Percentiles rank a stretch among this genome's conserved stretches.
phyloP scores from a whole-genome alignment of 2,113 vertebrate species.

The Gobius niger region DNA sequence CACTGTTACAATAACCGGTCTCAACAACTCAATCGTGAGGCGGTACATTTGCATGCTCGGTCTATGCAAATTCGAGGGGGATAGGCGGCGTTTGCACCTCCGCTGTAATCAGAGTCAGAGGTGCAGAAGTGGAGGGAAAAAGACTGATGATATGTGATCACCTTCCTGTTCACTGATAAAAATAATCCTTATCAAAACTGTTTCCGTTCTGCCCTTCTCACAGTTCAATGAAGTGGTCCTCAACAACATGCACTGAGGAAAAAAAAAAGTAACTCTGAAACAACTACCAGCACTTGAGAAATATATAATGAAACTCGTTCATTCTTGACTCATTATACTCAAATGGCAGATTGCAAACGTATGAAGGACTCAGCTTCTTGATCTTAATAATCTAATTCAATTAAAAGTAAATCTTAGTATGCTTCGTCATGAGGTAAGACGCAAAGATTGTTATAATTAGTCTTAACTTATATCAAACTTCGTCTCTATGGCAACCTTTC shows the following conservation, averaged over 20 bases:
- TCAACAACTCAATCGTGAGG: conserved; percentile 51
- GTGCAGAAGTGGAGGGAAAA: conserved; percentile 31
- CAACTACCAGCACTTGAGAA: too few species aligned
- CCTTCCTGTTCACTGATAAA: conserved; percentile 29
- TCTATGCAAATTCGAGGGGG: conserved; percentile 69
- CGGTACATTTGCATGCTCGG: conserved; percentile 69
- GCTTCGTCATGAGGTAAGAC: too few species aligned
- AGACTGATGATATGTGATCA: conserved; percentile 46
- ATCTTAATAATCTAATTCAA: too few species aligned
- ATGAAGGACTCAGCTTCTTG: too few species aligned
- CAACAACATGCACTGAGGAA: neutral
- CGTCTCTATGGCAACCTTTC: neutral
- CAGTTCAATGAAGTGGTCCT: neutral
- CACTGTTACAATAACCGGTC: conserved; percentile 38
- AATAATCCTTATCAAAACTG: conserved; percentile 53
- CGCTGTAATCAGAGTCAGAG: conserved; percentile 53
- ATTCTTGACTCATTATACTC: too few species aligned
- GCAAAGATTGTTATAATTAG: neutral
- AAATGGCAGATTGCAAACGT: too few species aligned
- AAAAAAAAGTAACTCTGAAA: too few species aligned
- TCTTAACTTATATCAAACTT: neutral
- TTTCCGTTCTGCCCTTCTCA: conserved; percentile 35
- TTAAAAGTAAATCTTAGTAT: too few species aligned
- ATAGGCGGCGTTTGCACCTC: conserved; percentile 41
- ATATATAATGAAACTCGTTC: too few species aligned